A percentile compares a stretch with the other conserved stretches of the same genome.
phyloP scores from a whole-genome alignment of 2,113 vertebrate genomes.

The Pseudorhombus dupliciocellatus region DNA sequence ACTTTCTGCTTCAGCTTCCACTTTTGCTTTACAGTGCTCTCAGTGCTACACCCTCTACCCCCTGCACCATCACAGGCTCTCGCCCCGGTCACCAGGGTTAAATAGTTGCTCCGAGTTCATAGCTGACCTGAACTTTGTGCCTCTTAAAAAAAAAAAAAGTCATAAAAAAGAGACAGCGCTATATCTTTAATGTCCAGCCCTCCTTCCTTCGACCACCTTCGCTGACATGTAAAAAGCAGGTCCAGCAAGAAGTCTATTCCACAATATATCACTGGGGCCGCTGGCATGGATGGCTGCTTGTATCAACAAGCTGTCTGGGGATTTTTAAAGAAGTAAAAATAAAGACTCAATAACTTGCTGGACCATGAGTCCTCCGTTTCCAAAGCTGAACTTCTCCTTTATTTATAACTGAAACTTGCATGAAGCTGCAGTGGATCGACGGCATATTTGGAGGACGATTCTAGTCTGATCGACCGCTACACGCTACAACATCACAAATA shows the following conservation, averaged over 20 bases:
- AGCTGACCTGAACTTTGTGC: constrained; percentile 43
- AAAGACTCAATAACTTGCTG: constrained; percentile 29
- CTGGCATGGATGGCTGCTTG: constrained; percentile 11
- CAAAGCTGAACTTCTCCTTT: constrained; percentile 11
- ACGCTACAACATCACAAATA: not conserved
- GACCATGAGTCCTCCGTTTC: constrained; percentile 19
- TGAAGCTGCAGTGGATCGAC: not conserved
- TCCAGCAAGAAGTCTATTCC: constrained; percentile 11
- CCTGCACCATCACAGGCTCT: constrained; percentile 2
- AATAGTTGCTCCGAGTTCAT: constrained; percentile 58
- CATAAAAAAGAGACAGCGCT: constrained; percentile 53
- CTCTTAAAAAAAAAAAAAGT: constrained; percentile 46
- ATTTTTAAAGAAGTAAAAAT: constrained; percentile 49
- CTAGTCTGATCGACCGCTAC: not conserved
- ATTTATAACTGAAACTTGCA: not conserved
- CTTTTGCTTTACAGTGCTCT: constrained; percentile 32
- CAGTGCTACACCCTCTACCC: not conserved
- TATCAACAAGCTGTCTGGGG: constrained; percentile 35
- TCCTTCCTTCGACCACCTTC: constrained; percentile 38
- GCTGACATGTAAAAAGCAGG: constrained; percentile 42
- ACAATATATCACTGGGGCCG: constrained; percentile 31
- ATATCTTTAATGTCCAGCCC: constrained; percentile 41
- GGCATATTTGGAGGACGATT: not conserved
- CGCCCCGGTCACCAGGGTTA: constrained; percentile 37
- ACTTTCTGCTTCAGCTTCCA: constrained; percentile 23